phyloP scores from a whole-genome alignment of 2,888 invertebrate species.

The Archips crataeganus region DNA sequence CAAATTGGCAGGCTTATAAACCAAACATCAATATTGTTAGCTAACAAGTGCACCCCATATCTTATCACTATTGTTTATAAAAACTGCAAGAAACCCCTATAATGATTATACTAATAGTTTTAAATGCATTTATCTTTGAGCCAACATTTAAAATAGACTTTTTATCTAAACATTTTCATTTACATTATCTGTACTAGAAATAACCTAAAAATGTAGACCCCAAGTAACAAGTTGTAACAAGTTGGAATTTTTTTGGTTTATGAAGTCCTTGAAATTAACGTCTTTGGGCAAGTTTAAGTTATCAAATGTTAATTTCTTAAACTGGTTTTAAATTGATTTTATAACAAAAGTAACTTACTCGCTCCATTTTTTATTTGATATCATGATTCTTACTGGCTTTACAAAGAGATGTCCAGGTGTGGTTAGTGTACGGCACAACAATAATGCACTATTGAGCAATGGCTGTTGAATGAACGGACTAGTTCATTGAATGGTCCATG shows the following conservation, averaged over 20 bases:
- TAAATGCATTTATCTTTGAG: not conserved
- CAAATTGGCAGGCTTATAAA: constrained; percentile 58
- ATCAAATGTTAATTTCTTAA: not conserved
- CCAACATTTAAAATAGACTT: not conserved
- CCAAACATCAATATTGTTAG: constrained; percentile 66
- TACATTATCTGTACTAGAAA: not conserved
- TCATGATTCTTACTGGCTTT: too few species aligned
- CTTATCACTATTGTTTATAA: constrained; percentile 36
- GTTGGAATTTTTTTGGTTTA: constrained; percentile 18
- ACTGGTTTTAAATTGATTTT: not conserved
- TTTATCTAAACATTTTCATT: not conserved
- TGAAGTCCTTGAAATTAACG: constrained; percentile 16
- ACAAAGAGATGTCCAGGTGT: too few species aligned
- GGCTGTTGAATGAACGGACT: too few species aligned
- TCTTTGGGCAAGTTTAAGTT: not conserved
- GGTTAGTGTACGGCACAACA: too few species aligned
- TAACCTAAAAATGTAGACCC: constrained; percentile 30
- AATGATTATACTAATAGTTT: not conserved
- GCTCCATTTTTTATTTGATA: not conserved
- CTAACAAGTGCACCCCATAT: constrained; percentile 35
- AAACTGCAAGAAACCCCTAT: not conserved
- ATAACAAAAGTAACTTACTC: too few species aligned
- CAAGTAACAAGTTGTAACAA: constrained; percentile 31
- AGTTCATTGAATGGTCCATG: too few species aligned
- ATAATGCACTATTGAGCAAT: too few species aligned